Evolutionary conservation across 2,888 invertebrate genomes (phyloP), one percentile per base, ranked within the genome.

Genomic region (Melanchra persicariae): DNA sequence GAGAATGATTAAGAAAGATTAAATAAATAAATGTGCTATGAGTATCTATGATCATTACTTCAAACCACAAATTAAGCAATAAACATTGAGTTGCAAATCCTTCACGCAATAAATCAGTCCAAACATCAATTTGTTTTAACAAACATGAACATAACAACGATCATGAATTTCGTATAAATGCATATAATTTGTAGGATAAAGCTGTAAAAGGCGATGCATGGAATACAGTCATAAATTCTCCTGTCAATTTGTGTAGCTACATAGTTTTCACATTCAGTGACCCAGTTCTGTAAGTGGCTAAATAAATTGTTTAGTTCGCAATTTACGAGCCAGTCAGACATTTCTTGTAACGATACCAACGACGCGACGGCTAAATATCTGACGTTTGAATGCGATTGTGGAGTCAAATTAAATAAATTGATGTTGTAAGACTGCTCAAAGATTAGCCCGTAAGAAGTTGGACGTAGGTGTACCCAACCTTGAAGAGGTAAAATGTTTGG

Each of bases 231-330:
- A 65, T 83, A 81, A 79, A 82, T 82, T 60, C 17, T 40, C 10
- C 24, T 80, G 73, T 77, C 82, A 83, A 80, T 83, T 80, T 80
- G 77, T 71, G 57, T 15, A 59, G 67, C 30, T 45, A 71, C 73
- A 63, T 52, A 77, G 79, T 77, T 83, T 80, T 82, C 82, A 71
- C 71, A 82, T 81, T 61, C 70, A 58, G n/a, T 74, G 81, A 77
- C 82, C 83, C 24, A 80, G 55, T 54, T 83, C 15, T 61, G 10
- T 37, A 47, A 65, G 69, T 59, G 43, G 60, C 15, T 72, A 61
- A 76, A 65, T 81, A 83, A 76, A 79, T 79, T 68, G 72, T 74
- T 61, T 47, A 8, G 59, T 65, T 65, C 0, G 10, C 24, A 37
- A 75, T 81, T 79, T 82, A 82, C 79, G 82, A 71, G 67, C 70